Evolutionary conservation across 1,140 invertebrate genomes (phyloP), one percentile per base, ranked within the genome.

Genomic region (Lasioglossum albipes): DNA sequence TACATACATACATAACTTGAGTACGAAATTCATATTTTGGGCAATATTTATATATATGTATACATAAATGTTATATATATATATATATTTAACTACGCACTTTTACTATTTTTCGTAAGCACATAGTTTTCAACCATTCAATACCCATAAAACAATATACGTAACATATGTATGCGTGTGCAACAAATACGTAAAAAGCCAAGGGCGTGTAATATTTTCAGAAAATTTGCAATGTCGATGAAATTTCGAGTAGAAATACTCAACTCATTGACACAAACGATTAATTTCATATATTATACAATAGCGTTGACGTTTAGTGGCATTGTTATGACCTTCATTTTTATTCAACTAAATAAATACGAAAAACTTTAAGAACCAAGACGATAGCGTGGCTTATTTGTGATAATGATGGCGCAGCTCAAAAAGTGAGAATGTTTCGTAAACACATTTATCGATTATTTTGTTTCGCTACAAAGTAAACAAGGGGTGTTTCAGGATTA

Each of bases 61-160:
- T 75, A 69, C 74, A 85, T 86, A 70, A 79, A 88, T 86, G 68
- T 88, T 74, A 68, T 82, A 59, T 54, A 54, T 20, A 54, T 54
- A 54, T 54, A 20, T 85, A 85, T 84, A 88, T 85, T 82, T 88
- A 86, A 87, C 57, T 82, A 81, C 70, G 82, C 89, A 89, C 86
- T 88, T 85, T 89, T 83, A 76, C 86, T 89, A 88, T 84, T 88
- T 85, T 80, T 84, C 83, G 87, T 78, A 85, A 86, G 78, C 85
- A 89, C 84, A 62, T 75, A 42, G 18, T 83, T 78, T n/a, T 31
- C 13, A 83, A 54, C 27, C 71, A 75, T 75, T 61, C 52, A 45
- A 75, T 75, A 80, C n/a, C 49, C 41, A 36, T 54, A 54, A 49
- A 49, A 54, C 52, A 18, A 54, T 54, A 16, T 18, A 20, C 52